Evolutionary conservation across 1,140 invertebrate species (phyloP).

Genomic region (Saccostrea echinata): DNA sequence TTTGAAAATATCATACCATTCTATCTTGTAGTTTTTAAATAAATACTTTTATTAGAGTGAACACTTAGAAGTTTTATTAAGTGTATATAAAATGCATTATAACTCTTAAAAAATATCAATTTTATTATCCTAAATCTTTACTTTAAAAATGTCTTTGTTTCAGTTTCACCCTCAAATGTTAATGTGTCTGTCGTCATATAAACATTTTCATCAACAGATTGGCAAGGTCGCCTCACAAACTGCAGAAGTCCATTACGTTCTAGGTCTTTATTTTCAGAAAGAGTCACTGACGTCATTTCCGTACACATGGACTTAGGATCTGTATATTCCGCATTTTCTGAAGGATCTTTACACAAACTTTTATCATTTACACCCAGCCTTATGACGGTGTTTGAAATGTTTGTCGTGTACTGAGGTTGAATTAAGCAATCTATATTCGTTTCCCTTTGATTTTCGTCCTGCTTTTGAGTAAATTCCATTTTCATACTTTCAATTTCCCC

Average conservation of each 20-base stretch:
- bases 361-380: too few species aligned
- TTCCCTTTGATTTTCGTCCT: too few species aligned
- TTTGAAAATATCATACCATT: too few species aligned
- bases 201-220: background rate
- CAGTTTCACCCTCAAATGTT: background rate
- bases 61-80: too few species aligned
- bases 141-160: background rate
- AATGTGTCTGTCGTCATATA: background rate
- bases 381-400: background rate
- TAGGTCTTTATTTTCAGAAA: background rate
- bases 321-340: constrained; percentile 13
- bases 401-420: background rate
- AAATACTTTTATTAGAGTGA: too few species aligned
- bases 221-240: background rate
- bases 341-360: background rate
- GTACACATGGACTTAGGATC: background rate
- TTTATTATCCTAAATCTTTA: background rate
- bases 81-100: too few species aligned
- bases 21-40: too few species aligned
- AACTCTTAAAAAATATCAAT: too few species aligned
- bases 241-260: background rate
- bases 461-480: too few species aligned
- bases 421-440: background rate
- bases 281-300: background rate
- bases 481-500: too few species aligned